Conservation (phyloP, 2,888 invertebrate genomes). For the Cosmia pyralina region DNA sequence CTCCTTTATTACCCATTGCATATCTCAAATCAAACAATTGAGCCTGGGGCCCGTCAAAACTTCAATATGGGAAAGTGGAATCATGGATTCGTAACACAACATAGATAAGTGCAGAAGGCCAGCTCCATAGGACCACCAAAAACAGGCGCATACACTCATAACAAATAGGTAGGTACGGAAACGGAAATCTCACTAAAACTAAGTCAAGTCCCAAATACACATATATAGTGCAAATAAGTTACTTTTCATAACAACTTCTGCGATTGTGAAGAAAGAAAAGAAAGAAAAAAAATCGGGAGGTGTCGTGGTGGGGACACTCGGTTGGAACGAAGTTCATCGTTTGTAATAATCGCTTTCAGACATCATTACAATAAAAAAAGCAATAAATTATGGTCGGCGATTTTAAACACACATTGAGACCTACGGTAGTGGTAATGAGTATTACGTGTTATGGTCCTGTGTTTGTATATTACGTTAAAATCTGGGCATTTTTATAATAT, state of each 20-base stretch:
- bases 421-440: no score
- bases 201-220: neutral
- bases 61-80: conserved; percentile 78
- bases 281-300: no score
- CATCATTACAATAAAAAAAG: no score
- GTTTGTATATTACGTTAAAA: no score
- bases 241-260: neutral
- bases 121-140: neutral
- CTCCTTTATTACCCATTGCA: conserved; percentile 63
- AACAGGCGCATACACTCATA: neutral
- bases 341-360: no score
- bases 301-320: no score
- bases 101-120: neutral
- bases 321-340: no score
- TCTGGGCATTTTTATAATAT: no score
- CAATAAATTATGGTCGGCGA: no score
- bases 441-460: no score
- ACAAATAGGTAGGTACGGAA: neutral
- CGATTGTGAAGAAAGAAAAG: neutral
- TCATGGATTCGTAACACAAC: conserved; percentile 12
- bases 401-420: no score
- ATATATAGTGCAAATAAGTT: neutral
- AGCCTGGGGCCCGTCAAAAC: conserved; percentile 70
- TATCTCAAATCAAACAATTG: conserved; percentile 72
- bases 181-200: neutral